Base-by-base conservation (phyloP, 2,888 invertebrate genomes). In the Acrocera orbiculus region DNA sequence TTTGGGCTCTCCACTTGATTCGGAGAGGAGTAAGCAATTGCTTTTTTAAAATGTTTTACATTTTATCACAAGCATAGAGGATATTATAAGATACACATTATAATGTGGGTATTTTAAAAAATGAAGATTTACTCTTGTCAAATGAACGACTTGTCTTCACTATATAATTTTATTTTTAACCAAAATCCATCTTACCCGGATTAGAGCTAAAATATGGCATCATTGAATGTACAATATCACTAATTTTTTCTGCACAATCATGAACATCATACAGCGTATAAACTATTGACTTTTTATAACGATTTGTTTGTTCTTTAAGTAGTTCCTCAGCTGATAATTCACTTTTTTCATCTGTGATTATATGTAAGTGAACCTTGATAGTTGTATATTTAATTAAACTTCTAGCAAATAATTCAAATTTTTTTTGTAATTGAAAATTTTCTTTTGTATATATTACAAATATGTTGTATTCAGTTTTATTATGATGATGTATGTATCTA, bases 161-260 rank as follows among this genome's bases (percentile, higher is more conserved):
- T n/a, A n/a, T n/a, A n/a, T n/a, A n/a, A n/a, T n/a, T n/a, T n/a
- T n/a, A n/a, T n/a, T n/a, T n/a, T n/a, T n/a, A n/a, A n/a, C n/a
- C n/a, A n/a, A n/a, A n/a, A n/a, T n/a, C n/a, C n/a, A n/a, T n/a
- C 1, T 63, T 63, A 53, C 69, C 69, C 28, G 74, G 72, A 46
- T 69, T 70, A 35, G 73, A 73, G 47, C 70, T 73, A 56, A 83
- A 82, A 51, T 72, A 69, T 6, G 72, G 70, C 42, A 73, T 73
- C 69, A 82, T 70, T 16, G 67, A 65, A 17, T 65, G 56, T 4
- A 79, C 70, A 43, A 78, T 69, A 45, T 70, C 70, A 35, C 66
- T 61, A 34, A 78, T 63, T 44, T 67, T 61, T 16, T 56, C 55
- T 1, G 73, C 70, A 41, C 73, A 61, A 32, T 65, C 57, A 43